Percentiles rank a stretch among this genome's conserved stretches.
Conservation (phyloP, 2,113 vertebrate species). For the Lycaon pictus region DNA sequence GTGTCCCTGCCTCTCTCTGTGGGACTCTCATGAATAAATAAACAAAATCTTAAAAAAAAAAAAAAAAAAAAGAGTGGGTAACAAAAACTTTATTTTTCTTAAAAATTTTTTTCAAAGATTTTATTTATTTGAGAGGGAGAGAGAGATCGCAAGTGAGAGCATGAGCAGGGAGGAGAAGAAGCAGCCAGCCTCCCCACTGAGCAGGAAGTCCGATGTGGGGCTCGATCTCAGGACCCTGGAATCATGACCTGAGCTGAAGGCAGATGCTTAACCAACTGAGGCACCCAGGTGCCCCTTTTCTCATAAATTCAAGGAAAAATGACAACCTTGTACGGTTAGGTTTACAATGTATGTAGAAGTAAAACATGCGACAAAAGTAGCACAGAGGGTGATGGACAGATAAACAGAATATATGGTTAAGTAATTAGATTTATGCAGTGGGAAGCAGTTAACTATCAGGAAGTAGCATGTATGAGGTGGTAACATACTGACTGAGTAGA, state of each 20-base stretch:
- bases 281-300: not conserved
- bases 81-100: too few species aligned
- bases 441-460: not conserved
- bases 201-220: not conserved
- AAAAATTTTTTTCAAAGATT: too few species aligned
- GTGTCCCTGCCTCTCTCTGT: too few species aligned
- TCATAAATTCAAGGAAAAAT: not conserved
- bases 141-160: too few species aligned
- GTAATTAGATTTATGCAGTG: not conserved
- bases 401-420: not conserved
- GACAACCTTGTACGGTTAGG: not conserved
- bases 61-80: too few species aligned
- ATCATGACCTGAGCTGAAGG: not conserved
- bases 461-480: not conserved
- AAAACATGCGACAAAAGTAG: not conserved
- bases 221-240: not conserved
- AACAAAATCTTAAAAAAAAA: too few species aligned
- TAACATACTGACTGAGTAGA: not conserved
- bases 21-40: too few species aligned
- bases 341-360: not conserved
- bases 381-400: not conserved
- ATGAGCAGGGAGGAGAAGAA: not conserved
- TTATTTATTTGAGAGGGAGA: not conserved
- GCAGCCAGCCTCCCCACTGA: not conserved
- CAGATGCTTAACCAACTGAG: not conserved